Base-by-base conservation (phyloP, 1,140 invertebrate genomes). In the Eulimnadia texana region DNA sequence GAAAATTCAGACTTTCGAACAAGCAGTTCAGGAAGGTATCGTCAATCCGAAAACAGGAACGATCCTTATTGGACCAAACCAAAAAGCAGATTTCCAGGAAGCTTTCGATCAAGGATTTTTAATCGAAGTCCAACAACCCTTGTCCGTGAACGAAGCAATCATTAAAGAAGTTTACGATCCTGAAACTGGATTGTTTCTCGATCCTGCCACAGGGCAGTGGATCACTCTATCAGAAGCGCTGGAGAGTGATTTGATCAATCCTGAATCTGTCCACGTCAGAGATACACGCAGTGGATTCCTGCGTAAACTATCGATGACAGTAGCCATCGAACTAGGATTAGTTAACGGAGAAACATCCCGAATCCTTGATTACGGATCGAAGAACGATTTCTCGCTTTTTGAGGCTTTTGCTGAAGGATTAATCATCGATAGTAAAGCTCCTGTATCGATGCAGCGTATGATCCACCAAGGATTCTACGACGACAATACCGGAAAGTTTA, bases 391-490 rank as follows among this genome's bases (percentile, higher is more conserved):
- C 42, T 80, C 81, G n/a, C 73, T 94, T 24, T 78, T 78, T 53
- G 83, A 90, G 72, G 88, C 89, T 2, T 85, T 91, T 64, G 82
- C 90, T 69, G 78, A 81, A 60, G 88, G 86, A 54, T 77, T 90
- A 51, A 77, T 92, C 16, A 77, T 88, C 61, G 89, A 92, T 70
- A 85, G 82, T 62, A 84, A 84, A 72, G 83, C 84, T 2, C 80
- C 86, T 0, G 79, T 92, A n/a, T 90, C 88, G 3, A 70, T 94
- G 28, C 90, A 93, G 69, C 77, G 85, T 71, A 86, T 87, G 1
- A 82, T 93, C 52, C 87, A 91, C 71, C 85, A 90, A 74, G 90
- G 90, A 2, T 72, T 90, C 0, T 92, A 92, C 69, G 83, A 88
- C 66, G 84, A 87, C 58, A 75, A 77, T 58, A 83, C 80, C 1